A percentile compares a stretch with the other conserved stretches of the same genome.
These are phyloP conservation scores for Chaetodon trifascialis DNA, from an alignment of 2,113 vertebrate genomes.

Conservation along the genomic window DNA sequence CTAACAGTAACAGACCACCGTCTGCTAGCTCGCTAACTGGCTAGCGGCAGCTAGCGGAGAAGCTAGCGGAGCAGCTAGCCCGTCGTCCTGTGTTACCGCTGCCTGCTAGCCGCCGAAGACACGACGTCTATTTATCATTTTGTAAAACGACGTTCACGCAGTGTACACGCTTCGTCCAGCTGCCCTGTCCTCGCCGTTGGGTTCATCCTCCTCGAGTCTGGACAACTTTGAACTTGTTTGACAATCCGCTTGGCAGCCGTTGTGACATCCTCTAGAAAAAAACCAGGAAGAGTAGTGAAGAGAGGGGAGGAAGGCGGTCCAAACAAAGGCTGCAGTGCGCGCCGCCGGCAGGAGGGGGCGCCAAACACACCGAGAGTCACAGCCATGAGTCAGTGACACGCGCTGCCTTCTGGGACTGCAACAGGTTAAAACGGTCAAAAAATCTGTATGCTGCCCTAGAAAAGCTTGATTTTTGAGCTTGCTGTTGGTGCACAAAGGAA, in stretches of 20 bases:
- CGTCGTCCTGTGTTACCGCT: neutral
- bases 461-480: no score
- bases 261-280: constrained; percentile 37
- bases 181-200: constrained; percentile 1
- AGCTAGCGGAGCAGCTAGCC: neutral
- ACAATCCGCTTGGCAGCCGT: constrained; percentile 14
- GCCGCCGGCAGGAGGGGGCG: neutral
- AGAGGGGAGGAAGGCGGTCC: constrained; percentile 45
- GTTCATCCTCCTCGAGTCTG: constrained; percentile 47
- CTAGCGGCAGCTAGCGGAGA: constrained; percentile 29
- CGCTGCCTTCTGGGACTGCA: no score
- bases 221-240: constrained; percentile 60
- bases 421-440: no score
- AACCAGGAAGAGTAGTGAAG: constrained; percentile 65
- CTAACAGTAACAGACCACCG: constrained; percentile 9
- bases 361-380: neutral
- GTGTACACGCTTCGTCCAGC: neutral
- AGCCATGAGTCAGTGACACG: no score
- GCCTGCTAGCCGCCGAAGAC: constrained; percentile 25
- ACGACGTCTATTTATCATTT: constrained; percentile 1
- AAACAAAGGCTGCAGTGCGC: constrained; percentile 53
- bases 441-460: no score
- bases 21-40: constrained; percentile 37
- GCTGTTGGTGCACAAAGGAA: neutral
- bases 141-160: neutral